phyloP scores from a whole-genome alignment of 2,113 vertebrate species.

The Gobio gobio region DNA sequence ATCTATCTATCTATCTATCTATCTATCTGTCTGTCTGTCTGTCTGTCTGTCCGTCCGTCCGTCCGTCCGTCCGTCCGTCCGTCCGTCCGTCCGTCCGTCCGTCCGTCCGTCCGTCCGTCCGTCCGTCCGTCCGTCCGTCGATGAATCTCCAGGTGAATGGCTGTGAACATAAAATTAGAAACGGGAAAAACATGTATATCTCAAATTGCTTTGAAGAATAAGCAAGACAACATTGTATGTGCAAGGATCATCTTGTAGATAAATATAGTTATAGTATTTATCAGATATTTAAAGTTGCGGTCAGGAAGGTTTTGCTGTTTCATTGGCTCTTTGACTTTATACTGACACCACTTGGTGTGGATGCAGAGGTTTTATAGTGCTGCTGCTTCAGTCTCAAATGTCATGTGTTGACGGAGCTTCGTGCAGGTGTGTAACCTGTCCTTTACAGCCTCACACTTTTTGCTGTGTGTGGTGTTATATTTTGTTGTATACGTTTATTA shows the following conservation, averaged over 20 bases:
- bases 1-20: not conserved
- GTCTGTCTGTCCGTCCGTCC: no score
- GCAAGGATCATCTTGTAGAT: not conserved
- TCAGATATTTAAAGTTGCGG: not conserved
- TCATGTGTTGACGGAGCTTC: not conserved
- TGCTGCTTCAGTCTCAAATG: not conserved
- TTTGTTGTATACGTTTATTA: not conserved
- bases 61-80: no score
- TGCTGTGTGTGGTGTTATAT: not conserved
- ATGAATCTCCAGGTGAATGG: not conserved
- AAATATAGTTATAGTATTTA: no score
- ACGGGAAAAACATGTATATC: not conserved
- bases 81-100: not conserved
- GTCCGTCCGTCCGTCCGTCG: no score
- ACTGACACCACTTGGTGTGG: conserved; percentile 5
- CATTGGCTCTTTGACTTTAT: not conserved
- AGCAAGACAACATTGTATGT: not conserved
- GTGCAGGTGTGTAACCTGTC: not conserved
- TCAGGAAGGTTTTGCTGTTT: not conserved
- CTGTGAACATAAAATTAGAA: not conserved
- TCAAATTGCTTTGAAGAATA: not conserved
- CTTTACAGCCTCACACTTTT: not conserved
- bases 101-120: not conserved
- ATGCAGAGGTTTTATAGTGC: not conserved
- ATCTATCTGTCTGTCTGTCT: not conserved